Conservation (phyloP, 2,113 vertebrate genomes). For the Nematolebias whitei region DNA sequence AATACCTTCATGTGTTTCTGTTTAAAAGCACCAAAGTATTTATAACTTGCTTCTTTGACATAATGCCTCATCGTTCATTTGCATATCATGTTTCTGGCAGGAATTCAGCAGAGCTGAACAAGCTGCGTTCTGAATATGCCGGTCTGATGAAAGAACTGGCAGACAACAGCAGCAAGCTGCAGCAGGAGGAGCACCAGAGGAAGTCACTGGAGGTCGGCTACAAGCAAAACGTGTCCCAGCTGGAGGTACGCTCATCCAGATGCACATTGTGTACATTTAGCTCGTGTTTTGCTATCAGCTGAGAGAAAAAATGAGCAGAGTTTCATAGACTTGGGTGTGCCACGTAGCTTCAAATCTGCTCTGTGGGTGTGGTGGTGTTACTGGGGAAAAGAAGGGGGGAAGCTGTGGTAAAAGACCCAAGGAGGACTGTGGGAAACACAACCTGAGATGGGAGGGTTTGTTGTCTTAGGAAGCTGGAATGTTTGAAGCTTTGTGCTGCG, state of each 20-base stretch:
- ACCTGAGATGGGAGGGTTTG: slow-evolving; percentile 46
- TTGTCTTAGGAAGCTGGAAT: slow-evolving; percentile 59
- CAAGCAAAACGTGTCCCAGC: slow-evolving; percentile 85
- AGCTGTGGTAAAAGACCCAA: slow-evolving; percentile 48
- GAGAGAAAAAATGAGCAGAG: slow-evolving; percentile 31
- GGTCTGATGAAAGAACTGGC: slow-evolving; percentile 90
- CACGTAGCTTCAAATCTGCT: slow-evolving; percentile 14
- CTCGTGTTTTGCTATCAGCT: slow-evolving; percentile 25
- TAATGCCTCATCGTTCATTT: slow-evolving; percentile 13
- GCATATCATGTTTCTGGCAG: slow-evolving; percentile 65
- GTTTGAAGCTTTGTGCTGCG: slow-evolving; percentile 62
- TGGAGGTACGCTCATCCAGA: slow-evolving; percentile 77
- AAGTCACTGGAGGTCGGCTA: slow-evolving; percentile 92
- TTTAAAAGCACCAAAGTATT: too few species aligned
- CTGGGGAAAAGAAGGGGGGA: slow-evolving; percentile 49
- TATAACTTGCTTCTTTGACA: background rate
- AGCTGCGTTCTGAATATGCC: slow-evolving; percentile 89
- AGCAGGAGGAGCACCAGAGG: slow-evolving; percentile 95
- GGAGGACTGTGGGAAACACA: slow-evolving; percentile 61
- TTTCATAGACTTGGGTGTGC: slow-evolving; percentile 13
- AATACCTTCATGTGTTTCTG: too few species aligned
- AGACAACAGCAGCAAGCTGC: slow-evolving; percentile 89
- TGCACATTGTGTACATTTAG: slow-evolving; percentile 53
- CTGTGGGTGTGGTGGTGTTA: slow-evolving; percentile 36
- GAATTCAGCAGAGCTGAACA: slow-evolving; percentile 93